Base-by-base conservation (phyloP, 2,113 vertebrate species). In the Panthera uncia region DNA sequence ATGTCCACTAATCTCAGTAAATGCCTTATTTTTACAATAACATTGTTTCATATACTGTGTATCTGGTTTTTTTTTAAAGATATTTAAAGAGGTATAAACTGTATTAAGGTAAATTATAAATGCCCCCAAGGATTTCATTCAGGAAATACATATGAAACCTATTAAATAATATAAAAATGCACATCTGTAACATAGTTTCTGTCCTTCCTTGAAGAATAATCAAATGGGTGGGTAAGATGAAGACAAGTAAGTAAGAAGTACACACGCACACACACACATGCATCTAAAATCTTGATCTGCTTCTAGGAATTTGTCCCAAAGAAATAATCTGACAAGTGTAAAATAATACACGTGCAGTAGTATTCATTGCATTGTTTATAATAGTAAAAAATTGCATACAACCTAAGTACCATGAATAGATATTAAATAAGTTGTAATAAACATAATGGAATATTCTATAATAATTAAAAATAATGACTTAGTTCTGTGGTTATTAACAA, bases 381-480 rank as follows among this genome's bases (percentile, higher is more conserved):
- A 76, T 96, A 96, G 31, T 80, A 63, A 76, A 96, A 93, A 83
- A 29, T 66, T 73, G 1, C 29, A 63, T 9, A 65, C 73, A 87
- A 57, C 41, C 41, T 91, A 79, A 92, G 45, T 66, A 69, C 33
- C 8, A 52, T 61, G 33, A 63, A 8, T 87, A 61, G 4, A 25
- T 89, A 89, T 95, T 92, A 92, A 80, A 48, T 85, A 66, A 69
- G 23, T 45, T 76, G 7, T n/a, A n/a, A 52, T 61, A 81, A 78
- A 76, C 11, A 36, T 65, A 95, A 48, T 81, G 31, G 15, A 65
- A 78, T 78, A 65, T 81, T 81, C n/a, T 57, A 0, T 80, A 82
- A 76, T 69, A 94, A 83, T 63, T 91, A 66, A 57, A 89, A 90
- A 41, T 82, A 86, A 84, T 89, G 38, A 93, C n/a, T 94, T 69